Percentiles rank a stretch among this genome's conserved stretches.
These are phyloP conservation scores for Tokudaia tokunoshimensis DNA, from an alignment of 2,797 vertebrate species.

Conservation along the genomic window DNA sequence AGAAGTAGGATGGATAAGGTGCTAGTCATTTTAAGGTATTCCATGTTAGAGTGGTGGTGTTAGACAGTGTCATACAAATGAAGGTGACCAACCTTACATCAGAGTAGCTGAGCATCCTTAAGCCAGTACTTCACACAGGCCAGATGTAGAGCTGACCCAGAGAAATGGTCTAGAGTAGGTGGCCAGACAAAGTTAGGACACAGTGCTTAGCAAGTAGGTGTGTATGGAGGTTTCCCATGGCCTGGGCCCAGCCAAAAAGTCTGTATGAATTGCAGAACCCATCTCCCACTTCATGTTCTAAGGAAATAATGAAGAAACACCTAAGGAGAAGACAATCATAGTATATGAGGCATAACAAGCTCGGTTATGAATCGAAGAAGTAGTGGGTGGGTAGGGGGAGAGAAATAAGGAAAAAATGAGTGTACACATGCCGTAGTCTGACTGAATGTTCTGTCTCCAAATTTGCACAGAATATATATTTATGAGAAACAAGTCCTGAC, in stretches of 20 bases:
- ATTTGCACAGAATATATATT: neutral
- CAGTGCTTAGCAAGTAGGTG: neutral
- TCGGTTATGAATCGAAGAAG: neutral
- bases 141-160: neutral
- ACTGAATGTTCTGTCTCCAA: neutral
- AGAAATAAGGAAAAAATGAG: neutral
- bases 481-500: neutral
- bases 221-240: neutral
- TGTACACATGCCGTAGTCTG: neutral
- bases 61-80: neutral
- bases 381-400: no score
- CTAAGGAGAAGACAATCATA: neutral
- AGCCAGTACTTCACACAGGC: neutral
- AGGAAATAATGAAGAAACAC: neutral
- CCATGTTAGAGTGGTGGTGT: neutral
- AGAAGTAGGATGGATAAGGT: neutral
- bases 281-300: neutral
- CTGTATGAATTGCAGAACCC: neutral
- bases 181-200: neutral
- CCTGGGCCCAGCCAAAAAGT: neutral
- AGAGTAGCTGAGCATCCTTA: neutral
- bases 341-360: neutral
- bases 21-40: neutral
- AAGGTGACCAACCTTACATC: neutral
- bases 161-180: neutral